Evolutionary conservation across 2,888 invertebrate species (phyloP).

Genomic region (Trileptium ribeirensis): DNA sequence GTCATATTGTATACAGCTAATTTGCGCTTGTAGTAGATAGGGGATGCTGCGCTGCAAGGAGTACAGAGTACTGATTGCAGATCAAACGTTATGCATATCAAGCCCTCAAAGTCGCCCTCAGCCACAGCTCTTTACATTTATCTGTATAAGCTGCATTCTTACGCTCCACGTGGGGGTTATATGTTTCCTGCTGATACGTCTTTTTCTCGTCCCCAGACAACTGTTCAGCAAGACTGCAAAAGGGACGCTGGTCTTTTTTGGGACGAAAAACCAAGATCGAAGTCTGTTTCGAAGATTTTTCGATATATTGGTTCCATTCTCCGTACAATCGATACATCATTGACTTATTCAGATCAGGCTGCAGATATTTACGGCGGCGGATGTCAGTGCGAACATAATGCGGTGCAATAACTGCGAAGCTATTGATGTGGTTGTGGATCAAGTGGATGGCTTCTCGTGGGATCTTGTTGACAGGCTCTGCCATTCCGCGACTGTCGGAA

Average conservation of each 20-base stretch:
- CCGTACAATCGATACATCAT: neutral
- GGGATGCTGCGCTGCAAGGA: conserved; percentile 9
- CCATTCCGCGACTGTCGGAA: neutral
- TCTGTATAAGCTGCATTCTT: no score
- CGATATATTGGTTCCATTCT: no score
- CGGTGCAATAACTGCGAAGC: neutral
- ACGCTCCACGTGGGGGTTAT: no score
- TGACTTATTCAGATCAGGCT: neutral
- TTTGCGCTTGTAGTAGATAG: conserved; percentile 20
- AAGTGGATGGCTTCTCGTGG: neutral
- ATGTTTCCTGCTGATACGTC: no score
- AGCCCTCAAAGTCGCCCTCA: no score
- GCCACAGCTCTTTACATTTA: no score
- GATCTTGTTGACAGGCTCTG: neutral
- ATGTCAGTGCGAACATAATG: neutral
- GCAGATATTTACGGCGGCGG: neutral
- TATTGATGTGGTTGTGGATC: neutral
- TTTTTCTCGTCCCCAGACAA: neutral
- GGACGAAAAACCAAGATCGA: no score
- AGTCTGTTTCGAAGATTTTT: no score
- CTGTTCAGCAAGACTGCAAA: no score
- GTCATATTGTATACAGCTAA: conserved; percentile 18
- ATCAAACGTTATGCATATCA: conserved; percentile 14
- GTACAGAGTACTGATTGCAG: conserved; percentile 8
- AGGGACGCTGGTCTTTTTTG: neutral